Base-by-base conservation (phyloP, 2,797 vertebrate genomes). In the Coilia nasus region DNA sequence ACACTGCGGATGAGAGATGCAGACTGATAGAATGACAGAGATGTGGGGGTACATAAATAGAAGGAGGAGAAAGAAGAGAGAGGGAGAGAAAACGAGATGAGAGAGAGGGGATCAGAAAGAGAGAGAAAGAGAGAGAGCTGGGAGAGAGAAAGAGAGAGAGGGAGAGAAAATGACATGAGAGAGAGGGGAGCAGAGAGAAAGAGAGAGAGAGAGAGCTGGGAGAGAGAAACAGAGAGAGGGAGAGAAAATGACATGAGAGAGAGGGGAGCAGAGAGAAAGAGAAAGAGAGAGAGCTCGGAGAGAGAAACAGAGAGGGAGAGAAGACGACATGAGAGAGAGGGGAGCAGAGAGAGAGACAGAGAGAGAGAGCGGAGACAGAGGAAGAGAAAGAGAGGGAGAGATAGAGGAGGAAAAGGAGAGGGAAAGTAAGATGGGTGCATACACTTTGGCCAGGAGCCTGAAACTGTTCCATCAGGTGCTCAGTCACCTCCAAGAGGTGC, bases 401-500 rank as follows among this genome's bases (percentile, higher is more conserved):
- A 28, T 23, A 35, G 28, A 35, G 57, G 3, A 60, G 41, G 11
- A 21, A 21, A 46, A 41, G 54, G 19, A 19, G 4, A 28, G 54
- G 1, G 28, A 50, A 14, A 81, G 50, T 9, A 3, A 41, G 50
- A 81, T 25, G 31, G 1, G 17, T 41, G 44, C 56, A 21, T 59
- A 75, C 5, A 75, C 31, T 78, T 78, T 78, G 71, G 71, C 71
- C 19, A 35, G 31, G 31, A 44, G 71, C 31, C 71, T 6, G 19
- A 44, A 35, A 44, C 71, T 44, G 56, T 28, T 41, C 44, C 21
- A 28, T 5, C 35, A 57, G 64, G 54, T 82, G 82, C 64, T 62
- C 56, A 78, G 17, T 81, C n/a, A 46, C 81, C 81, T 54, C 83
- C 81, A 28, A 64, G 60, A 60, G 83, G 50, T 83, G 81, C 71